phyloP scores from a whole-genome alignment of 2,797 vertebrate species.

The Menidia menidia region DNA sequence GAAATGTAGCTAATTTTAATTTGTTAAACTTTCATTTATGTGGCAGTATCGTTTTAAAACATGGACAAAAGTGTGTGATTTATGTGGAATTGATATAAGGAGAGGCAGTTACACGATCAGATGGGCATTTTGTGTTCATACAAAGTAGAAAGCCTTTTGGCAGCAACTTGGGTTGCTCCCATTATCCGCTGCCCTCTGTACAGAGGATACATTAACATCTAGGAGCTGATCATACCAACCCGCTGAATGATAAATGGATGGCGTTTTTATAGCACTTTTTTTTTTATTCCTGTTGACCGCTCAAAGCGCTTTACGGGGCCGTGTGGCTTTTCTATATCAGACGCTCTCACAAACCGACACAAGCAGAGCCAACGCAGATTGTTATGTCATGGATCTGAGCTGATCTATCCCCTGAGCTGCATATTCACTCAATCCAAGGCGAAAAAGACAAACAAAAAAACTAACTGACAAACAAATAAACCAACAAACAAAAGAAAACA shows the following conservation, averaged over 20 bases:
- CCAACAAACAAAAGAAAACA: no score
- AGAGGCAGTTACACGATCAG: constrained; percentile 53
- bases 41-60: constrained; percentile 69
- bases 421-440: no score
- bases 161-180: constrained; percentile 40
- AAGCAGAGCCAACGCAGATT: no score
- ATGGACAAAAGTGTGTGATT: constrained; percentile 61
- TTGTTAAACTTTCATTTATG: constrained; percentile 81
- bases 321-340: background rate
- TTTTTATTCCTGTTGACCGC: background rate
- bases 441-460: no score
- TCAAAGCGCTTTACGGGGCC: background rate
- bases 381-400: no score
- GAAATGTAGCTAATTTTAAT: constrained; percentile 78
- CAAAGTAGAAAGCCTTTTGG: constrained; percentile 49
- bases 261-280: background rate
- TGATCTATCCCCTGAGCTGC: no score
- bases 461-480: no score
- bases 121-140: constrained; percentile 57
- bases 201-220: constrained; percentile 8
- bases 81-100: constrained; percentile 68
- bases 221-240: background rate
- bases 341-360: no score
- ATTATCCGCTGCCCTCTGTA: constrained; percentile 13
- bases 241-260: background rate